phyloP scores from a whole-genome alignment of 2,113 vertebrate species.

The Lota lota region DNA sequence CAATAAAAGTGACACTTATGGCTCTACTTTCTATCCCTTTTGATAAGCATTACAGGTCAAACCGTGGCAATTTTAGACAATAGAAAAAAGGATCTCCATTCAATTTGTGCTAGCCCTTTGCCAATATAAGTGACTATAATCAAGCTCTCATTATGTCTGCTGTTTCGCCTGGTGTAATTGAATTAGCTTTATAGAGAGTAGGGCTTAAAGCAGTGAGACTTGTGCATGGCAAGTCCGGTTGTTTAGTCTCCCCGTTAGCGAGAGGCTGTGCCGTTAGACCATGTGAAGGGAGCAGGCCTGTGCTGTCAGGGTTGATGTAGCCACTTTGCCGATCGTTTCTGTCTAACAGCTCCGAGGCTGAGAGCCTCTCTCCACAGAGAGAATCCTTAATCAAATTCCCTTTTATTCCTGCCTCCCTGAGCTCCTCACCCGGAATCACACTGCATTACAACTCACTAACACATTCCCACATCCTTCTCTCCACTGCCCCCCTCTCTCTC shows the following conservation, averaged over 20 bases:
- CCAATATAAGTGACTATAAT: not conserved
- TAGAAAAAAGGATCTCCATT: no score
- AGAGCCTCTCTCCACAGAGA: conserved; percentile 71
- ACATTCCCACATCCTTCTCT: conserved; percentile 53
- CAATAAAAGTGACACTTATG: not conserved
- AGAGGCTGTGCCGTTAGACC: conserved; percentile 52
- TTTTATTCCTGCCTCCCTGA: conserved; percentile 65
- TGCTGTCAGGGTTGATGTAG: conserved; percentile 68
- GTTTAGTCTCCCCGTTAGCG: conserved; percentile 52
- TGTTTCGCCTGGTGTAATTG: not conserved
- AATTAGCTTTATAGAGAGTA: not conserved
- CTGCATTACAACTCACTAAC: conserved; percentile 66
- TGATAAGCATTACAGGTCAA: not conserved
- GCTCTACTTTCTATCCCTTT: not conserved
- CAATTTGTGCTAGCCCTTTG: no score
- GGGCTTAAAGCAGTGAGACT: not conserved
- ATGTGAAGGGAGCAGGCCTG: conserved; percentile 52
- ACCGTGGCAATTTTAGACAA: not conserved
- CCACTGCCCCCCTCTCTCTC: conserved; percentile 24
- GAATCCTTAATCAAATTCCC: conserved; percentile 73
- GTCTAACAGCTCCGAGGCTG: conserved; percentile 68
- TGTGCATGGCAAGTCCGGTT: conserved; percentile 31
- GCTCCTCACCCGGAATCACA: conserved; percentile 65
- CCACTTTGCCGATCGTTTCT: conserved; percentile 71
- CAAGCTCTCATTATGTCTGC: not conserved